phyloP scores from a whole-genome alignment of 1,140 invertebrate species.

The Rhagoletis zephyria region DNA sequence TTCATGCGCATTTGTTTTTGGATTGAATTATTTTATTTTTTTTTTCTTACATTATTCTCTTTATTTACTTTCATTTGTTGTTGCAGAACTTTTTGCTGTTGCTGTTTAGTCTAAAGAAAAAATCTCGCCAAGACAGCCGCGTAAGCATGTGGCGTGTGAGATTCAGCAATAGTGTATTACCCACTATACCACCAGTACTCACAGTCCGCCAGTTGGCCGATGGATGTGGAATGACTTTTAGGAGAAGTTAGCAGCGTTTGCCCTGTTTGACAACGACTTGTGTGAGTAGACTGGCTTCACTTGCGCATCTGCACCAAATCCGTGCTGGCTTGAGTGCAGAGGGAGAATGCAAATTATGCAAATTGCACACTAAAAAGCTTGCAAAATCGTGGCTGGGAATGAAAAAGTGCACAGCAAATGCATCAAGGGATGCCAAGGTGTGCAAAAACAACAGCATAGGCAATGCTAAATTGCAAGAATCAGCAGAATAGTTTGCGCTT shows the following conservation, averaged over 20 bases:
- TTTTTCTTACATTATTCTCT: not conserved
- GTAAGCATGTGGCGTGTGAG: constrained; percentile 37
- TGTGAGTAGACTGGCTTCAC: constrained; percentile 25
- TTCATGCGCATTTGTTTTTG: not conserved
- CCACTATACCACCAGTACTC: not conserved
- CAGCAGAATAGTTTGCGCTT: not conserved
- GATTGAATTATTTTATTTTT: not conserved
- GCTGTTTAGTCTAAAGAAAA: constrained; percentile 9
- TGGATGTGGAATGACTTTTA: not conserved
- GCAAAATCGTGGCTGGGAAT: constrained; percentile 34
- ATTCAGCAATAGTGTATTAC: not conserved
- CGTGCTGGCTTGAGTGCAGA: not conserved
- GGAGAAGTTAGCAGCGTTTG: not conserved
- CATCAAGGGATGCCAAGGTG: not conserved
- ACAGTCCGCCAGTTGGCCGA: constrained; percentile 13
- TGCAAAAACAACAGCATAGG: not conserved
- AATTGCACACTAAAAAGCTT: constrained; percentile 41
- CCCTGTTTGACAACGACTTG: not conserved
- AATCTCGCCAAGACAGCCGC: not conserved
- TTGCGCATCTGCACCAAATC: not conserved
- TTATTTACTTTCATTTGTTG: not conserved
- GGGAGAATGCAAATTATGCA: constrained; percentile 47
- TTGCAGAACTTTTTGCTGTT: not conserved
- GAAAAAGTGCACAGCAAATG: not conserved
- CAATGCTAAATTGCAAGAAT: not conserved